phyloP scores from a whole-genome alignment of 2,888 invertebrate species.

The Hofmannophila pseudospretella region DNA sequence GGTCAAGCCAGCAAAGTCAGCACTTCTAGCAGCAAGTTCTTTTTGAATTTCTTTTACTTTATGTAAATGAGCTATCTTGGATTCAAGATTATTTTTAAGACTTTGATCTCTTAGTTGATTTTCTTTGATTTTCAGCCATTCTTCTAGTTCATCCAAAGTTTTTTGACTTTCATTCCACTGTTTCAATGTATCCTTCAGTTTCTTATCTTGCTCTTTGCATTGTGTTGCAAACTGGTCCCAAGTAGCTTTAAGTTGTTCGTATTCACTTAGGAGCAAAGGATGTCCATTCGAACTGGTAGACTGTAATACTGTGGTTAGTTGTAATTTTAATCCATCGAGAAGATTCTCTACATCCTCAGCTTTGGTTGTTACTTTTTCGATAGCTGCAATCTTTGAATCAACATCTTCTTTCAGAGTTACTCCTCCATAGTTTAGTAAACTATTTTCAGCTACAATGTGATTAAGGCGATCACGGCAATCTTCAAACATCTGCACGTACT shows the following conservation, averaged over 20 bases:
- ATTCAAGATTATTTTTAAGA: constrained; percentile 89
- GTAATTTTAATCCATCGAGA: constrained; percentile 82
- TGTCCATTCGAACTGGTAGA: constrained; percentile 89
- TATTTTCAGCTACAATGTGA: constrained; percentile 87
- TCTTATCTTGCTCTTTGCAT: constrained; percentile 83
- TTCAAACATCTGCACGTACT: constrained; percentile 88
- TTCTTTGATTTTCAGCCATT: constrained; percentile 93
- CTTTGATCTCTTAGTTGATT: constrained; percentile 92
- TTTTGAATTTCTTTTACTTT: constrained; percentile 85
- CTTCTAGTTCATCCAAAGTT: constrained; percentile 85
- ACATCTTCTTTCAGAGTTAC: constrained; percentile 88
- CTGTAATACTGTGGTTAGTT: constrained; percentile 83
- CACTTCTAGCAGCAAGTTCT: constrained; percentile 82
- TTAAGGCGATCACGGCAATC: constrained; percentile 90
- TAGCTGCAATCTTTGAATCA: constrained; percentile 84
- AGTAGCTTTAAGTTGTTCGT: constrained; percentile 83
- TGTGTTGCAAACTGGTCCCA: constrained; percentile 87
- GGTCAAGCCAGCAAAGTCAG: constrained; percentile 82
- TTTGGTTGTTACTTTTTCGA: constrained; percentile 86
- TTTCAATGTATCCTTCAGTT: constrained; percentile 85
- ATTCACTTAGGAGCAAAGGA: constrained; percentile 83
- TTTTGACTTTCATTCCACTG: constrained; percentile 90
- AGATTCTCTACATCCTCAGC: constrained; percentile 85
- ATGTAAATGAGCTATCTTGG: constrained; percentile 87
- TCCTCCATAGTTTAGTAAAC: constrained; percentile 86